These are phyloP conservation scores for Cephalopholis sonnerati DNA, from an alignment of 2,113 vertebrate genomes.

Conservation along the genomic window DNA sequence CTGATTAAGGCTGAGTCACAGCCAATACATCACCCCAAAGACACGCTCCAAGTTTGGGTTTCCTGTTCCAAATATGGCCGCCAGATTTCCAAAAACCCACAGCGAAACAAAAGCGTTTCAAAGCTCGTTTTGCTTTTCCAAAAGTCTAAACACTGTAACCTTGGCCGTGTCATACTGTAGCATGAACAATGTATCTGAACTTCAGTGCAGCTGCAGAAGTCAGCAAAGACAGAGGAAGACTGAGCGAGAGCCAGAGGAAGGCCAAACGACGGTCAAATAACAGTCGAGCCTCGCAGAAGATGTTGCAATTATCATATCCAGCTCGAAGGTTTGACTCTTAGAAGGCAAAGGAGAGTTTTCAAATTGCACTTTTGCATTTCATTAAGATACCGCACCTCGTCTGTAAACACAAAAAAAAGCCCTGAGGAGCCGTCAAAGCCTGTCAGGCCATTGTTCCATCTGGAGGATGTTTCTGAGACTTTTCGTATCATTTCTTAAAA, in stretches of 20 bases:
- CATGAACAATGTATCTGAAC: conserved; percentile 19
- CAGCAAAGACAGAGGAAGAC: not conserved
- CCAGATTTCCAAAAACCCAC: conserved; percentile 62
- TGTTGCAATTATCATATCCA: not conserved
- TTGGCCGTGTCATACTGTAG: conserved; percentile 22
- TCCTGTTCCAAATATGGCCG: conserved; percentile 55
- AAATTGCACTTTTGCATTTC: not conserved
- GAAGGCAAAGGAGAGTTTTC: not conserved
- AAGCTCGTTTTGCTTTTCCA: conserved; percentile 46
- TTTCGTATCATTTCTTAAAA: not conserved
- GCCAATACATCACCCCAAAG: conserved; percentile 21
- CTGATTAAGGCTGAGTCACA: conserved; percentile 36
- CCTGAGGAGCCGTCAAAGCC: not conserved
- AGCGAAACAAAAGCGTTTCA: conserved; percentile 39
- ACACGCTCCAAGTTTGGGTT: conserved; percentile 39
- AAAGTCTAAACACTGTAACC: conserved; percentile 36
- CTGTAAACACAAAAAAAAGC: not conserved
- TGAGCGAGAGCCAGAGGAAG: not conserved
- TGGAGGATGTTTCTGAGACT: not conserved
- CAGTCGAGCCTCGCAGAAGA: not conserved
- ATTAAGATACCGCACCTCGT: not conserved
- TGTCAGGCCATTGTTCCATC: conserved; percentile 5
- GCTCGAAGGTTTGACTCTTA: not conserved
- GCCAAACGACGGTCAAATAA: conserved; percentile 3
- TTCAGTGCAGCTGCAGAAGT: conserved; percentile 10